Base-by-base conservation (phyloP, 2,797 vertebrate species). In the Adrianichthys oophorus region DNA sequence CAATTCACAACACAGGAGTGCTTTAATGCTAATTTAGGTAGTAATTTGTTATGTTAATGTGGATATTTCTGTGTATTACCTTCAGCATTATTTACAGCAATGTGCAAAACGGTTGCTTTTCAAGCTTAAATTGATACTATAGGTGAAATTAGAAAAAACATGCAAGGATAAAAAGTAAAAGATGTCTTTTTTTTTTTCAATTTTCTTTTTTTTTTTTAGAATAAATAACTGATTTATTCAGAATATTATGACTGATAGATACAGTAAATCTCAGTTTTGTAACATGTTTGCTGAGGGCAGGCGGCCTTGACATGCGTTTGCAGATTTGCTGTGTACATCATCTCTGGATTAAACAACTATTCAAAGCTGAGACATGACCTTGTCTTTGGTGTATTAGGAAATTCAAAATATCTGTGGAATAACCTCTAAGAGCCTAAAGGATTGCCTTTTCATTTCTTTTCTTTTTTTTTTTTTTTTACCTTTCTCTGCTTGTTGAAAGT, bases 281-380 rank as follows among this genome's bases (percentile, higher is more conserved):
- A 2, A 13, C 16, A 15, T 43, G 59, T 81, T 81, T 65, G 56
- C 4, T 23, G 49, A 47, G 23, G 54, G 51, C 63, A 26, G 41
- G 62, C 56, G 49, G 62, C 85, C 79, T 85, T 87, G 83, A 84
- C 76, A 75, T 48, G 63, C 42, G 60, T 82, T 73, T 49, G 43
- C 47, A 62, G 70, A 62, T 84, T 70, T 58, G 45, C 53, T 26
- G 70, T 68, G 56, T 37, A 59, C 63, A 47, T 63, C 56, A 61
- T 70, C 61, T 41, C 55, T 57, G 62, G 76, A 74, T 68, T 76
- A 83, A 89, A 85, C 77, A 85, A 68, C 80, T 79, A 72, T 87
- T 87, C 81, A 43, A 72, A 45, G 48, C 65, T 45, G 61, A 79
- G 62, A 52, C 29, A 14, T 23, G 75, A 84, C 83, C 80, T 85